phyloP scores from a whole-genome alignment of 1,140 invertebrate genomes.

The Phocides pigmalion region DNA sequence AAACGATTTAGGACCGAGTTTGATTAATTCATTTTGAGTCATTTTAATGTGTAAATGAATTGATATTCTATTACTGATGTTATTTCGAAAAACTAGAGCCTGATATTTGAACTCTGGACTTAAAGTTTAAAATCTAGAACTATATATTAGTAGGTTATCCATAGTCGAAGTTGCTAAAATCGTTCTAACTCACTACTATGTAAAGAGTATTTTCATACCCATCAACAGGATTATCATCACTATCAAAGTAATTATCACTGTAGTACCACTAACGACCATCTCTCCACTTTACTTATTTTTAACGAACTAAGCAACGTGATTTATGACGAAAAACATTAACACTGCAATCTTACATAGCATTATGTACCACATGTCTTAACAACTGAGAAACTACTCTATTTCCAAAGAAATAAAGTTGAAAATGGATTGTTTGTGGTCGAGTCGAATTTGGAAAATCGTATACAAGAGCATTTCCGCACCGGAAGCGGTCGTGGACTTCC shows the following conservation, averaged over 20 bases:
- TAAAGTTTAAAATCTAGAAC: too few species aligned
- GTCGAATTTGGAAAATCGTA: constrained; percentile 42
- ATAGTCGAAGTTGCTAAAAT: too few species aligned
- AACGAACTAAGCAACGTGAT: constrained; percentile 41
- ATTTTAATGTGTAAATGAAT: too few species aligned
- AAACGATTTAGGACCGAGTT: too few species aligned
- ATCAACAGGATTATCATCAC: constrained; percentile 4
- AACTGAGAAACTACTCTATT: constrained; percentile 14
- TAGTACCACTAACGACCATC: neutral
- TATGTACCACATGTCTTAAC: neutral
- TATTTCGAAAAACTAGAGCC: too few species aligned
- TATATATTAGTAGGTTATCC: too few species aligned
- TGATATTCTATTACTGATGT: too few species aligned
- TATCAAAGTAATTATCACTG: constrained; percentile 36
- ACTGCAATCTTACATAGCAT: constrained; percentile 41
- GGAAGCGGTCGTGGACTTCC: constrained; percentile 41
- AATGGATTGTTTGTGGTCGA: constrained; percentile 6
- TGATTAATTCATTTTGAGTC: too few species aligned
- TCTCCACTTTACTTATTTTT: constrained; percentile 34
- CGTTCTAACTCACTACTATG: too few species aligned
- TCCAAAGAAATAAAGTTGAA: constrained; percentile 11
- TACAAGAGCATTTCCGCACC: constrained; percentile 41
- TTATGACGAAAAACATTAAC: constrained; percentile 46
- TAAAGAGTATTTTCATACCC: neutral
- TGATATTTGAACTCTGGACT: too few species aligned